Conservation (phyloP, 2,113 vertebrate genomes). For the Pithys albifrons region DNA sequence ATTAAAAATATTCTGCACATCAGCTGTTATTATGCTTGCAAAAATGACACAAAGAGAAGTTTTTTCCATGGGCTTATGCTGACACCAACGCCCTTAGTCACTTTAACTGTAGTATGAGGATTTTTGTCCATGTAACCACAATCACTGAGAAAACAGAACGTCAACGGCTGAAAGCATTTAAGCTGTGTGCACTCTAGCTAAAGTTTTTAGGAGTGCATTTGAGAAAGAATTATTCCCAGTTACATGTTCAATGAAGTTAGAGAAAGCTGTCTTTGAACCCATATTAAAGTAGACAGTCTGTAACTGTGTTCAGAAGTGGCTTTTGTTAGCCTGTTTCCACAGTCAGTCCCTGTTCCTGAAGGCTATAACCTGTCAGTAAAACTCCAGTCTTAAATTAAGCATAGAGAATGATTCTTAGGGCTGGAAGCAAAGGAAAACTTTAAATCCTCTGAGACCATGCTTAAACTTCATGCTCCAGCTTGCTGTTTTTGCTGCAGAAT, state of each 20-base stretch:
- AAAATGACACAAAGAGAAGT: slow-evolving; percentile 34
- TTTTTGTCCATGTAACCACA: background rate
- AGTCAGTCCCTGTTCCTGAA: background rate
- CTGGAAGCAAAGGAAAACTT: background rate
- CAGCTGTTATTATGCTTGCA: slow-evolving; percentile 42
- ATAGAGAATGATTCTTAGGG: background rate
- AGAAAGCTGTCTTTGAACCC: background rate
- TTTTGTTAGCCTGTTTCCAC: background rate
- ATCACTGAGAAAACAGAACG: background rate
- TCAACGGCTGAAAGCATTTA: background rate
- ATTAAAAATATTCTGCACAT: slow-evolving; percentile 55
- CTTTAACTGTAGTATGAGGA: background rate
- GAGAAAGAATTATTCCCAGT: background rate
- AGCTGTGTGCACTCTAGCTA: background rate
- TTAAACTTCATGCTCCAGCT: background rate
- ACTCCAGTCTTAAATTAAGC: background rate
- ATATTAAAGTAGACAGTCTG: background rate
- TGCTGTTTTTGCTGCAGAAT: background rate
- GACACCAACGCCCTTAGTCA: slow-evolving; percentile 27
- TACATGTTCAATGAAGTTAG: background rate
- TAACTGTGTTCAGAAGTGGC: background rate
- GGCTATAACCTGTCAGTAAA: background rate
- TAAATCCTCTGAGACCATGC: background rate
- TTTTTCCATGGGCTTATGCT: slow-evolving; percentile 5
- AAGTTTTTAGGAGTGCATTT: background rate